Evolutionary conservation across 1,140 invertebrate species (phyloP), one percentile per base, ranked within the genome.

Genomic region (Zelostemma sp.): DNA sequence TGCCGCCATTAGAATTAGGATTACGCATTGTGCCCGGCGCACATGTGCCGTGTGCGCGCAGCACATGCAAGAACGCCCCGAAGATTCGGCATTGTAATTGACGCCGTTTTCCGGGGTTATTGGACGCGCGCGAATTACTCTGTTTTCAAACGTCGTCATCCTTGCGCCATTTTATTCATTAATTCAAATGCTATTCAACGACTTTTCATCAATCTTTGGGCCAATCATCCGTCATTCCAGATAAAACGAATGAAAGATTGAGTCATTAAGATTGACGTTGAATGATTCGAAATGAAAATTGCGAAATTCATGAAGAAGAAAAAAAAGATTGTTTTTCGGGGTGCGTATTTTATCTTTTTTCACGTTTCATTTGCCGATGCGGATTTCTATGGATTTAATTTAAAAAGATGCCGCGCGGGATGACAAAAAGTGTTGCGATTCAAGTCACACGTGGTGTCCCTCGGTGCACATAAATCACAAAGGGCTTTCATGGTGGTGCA

Each of bases 1-100:
- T 47, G 50, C 57, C 41, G 53, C 69, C 68, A 73, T 79, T 78
- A 74, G 71, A 75, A 76, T 80, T 78, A 74, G 73, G 76, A 77
- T 80, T 73, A 60, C 69, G 60, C 33, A 78, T 76, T 78, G 67
- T 77, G 50, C 33, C 21, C 40, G 38, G 43, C 51, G 56, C 73
- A 75, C 75, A 77, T 76, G 70, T 74, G 75, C 53, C 14, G 9
- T 47, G 41, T 2, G 35, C 9, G 35, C 40, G 17, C 5, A 21
- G 33, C 43, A 19, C 25, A 45, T 57, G 57, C 57, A 55, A 55
- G 48, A 51, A 38, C 50, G 53, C 55, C 46, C 40, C 47, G 50
- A 59, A 43, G 18, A 31, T n/a, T 11, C 25, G 19, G 15, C 28
- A 46, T 31, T 49, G 28, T 51, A 64, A 60, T 57, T 49, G 58